Evolutionary conservation across 2,888 invertebrate species (phyloP).

Genomic region (Hypercompe scribonia): DNA sequence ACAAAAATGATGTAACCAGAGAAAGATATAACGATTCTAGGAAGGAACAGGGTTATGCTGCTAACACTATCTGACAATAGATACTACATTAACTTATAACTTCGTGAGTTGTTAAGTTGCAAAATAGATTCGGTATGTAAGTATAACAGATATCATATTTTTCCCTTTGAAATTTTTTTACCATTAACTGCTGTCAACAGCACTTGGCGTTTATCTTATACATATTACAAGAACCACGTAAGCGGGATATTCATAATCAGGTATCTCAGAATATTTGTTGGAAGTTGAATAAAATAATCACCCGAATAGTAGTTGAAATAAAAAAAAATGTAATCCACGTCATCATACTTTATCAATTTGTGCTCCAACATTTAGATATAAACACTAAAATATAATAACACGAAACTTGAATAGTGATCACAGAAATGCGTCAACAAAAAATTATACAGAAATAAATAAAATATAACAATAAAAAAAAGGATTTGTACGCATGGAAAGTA

Average conservation of each 20-base stretch:
- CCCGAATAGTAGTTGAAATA: constrained; percentile 41
- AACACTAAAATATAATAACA: constrained; percentile 63
- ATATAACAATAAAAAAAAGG: constrained; percentile 42
- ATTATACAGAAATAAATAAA: constrained; percentile 67
- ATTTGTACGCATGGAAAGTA: constrained; percentile 67
- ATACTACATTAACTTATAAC: constrained; percentile 6
- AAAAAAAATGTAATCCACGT: constrained; percentile 26
- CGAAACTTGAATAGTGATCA: constrained; percentile 76
- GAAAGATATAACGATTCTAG: constrained; percentile 16
- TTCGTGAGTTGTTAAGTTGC: neutral
- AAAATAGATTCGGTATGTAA: constrained; percentile 22
- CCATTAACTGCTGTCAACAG: constrained; percentile 32
- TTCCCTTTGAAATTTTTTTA: constrained; percentile 18
- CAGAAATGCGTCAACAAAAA: constrained; percentile 81
- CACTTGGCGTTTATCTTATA: constrained; percentile 31
- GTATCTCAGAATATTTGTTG: constrained; percentile 30
- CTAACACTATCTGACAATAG: constrained; percentile 11
- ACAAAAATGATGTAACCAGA: constrained; percentile 22
- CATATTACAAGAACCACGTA: constrained; percentile 29
- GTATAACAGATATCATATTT: constrained; percentile 25
- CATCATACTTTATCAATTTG: constrained; percentile 63
- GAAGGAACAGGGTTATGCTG: constrained; percentile 22
- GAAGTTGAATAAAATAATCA: constrained; percentile 36
- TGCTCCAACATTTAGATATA: constrained; percentile 63
- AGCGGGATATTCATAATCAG: constrained; percentile 31